Evolutionary conservation across 2,113 vertebrate genomes (phyloP), one percentile per base, ranked within the genome.

Genomic region (Ochotona princeps): DNA sequence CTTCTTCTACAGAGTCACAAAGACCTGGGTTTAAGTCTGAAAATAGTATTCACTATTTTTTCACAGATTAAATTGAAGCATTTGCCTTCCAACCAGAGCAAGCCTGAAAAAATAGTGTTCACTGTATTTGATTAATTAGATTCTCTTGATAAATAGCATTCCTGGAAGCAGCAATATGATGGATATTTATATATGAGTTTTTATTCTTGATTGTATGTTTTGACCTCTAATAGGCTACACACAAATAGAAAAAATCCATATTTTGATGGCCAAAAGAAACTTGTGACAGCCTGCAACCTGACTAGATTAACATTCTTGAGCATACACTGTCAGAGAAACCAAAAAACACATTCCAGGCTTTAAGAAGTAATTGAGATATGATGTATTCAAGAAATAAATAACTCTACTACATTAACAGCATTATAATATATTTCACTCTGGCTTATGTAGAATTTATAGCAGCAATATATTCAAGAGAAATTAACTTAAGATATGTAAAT

Each of bases 371-470:
- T 21, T 83, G 47, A 80, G 83, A 80, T 84, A 91, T 73, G 49
- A 82, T 73, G 23, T 83, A 91, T 44, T 76, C 66, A 96, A 93
- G 51, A 95, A 95, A 95, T 89, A 96, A 95, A 90, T 54, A 96
- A 20, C 28, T 91, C 89, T 88, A 67, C 57, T 54, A 67, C 17
- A 65, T 94, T 97, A 92, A 92, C 51, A 89, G 76, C 92, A 96
- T 96, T 96, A 51, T 96, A 92, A 94, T 94, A 87, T 85, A 90
- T 44, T 89, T 96, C 85, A 93, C 35, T 32, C 32, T 84, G 73
- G 80, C 67, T 95, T 87, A 89, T 35, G 88, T 49, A 79, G 54
- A 86, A 94, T 49, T 81, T 88, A 25, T 79, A 94, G 83, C 38
- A 80, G 72, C 72, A 92, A 57, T 82, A 61, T 93, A 89, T 96